Evolutionary conservation across 2,888 invertebrate genomes (phyloP), one percentile per base, ranked within the genome.

Genomic region (Eupithecia pulchellata): DNA sequence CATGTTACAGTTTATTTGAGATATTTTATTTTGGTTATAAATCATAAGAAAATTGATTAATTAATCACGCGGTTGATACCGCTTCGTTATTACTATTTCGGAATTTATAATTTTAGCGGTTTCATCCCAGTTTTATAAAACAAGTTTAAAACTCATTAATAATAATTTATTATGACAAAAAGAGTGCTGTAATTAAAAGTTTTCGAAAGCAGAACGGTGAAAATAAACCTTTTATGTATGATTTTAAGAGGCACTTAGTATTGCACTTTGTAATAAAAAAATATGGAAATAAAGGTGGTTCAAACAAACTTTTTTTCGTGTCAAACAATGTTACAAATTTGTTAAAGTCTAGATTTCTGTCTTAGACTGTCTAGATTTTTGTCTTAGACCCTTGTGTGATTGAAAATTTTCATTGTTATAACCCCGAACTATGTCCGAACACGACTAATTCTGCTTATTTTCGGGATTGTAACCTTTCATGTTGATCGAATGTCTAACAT

Each of bases 151-250:
- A 11, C 69, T 57, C 66, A 69, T 70, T 42, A 69, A 69, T 65
- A 66, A 64, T 60, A 64, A 68, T 68, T 68, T 69, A 68, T 73
- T 72, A 58, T 67, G 30, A 68, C 69, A 70, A 66, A 72, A 81
- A 84, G 84, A 85, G 84, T 83, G 74, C 75, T 79, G 75, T 81
- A 78, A 79, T 78, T 76, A 81, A 72, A 69, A 29, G 71, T 72
- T 83, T 84, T 82, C 79, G 82, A 86, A 84, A 84, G 85, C 78
- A 72, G 78, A 78, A 72, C 80, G 67, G 78, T 78, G 72, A 76
- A 74, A 79, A 52, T 78, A 60, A 47, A 68, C 25, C 64, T 75
- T 79, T 83, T 74, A 84, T 79, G 80, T 80, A 80, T 78, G 75
- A 78, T 80, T 78, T 83, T 80, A 82, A 76, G 73, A 77, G 68